These are phyloP conservation scores for Drosophila pandora DNA, from an alignment of 1,140 invertebrate genomes.

Conservation along the genomic window DNA sequence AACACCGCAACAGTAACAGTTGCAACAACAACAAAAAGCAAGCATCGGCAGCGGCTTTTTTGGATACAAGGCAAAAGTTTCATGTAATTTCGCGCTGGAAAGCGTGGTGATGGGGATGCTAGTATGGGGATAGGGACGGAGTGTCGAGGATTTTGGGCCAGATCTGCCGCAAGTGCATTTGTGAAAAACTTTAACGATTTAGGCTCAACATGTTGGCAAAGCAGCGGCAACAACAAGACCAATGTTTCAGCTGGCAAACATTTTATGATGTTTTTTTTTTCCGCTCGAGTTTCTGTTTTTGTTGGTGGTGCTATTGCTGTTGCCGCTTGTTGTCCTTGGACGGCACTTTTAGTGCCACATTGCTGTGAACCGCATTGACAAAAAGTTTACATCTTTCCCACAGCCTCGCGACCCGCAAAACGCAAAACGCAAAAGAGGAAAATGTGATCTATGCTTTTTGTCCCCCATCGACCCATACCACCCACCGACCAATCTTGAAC, in stretches of 20 bases:
- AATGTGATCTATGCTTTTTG: constrained; percentile 77
- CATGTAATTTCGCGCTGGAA: constrained; percentile 65
- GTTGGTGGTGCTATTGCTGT: constrained; percentile 25
- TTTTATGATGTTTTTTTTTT: constrained; percentile 63
- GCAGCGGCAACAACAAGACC: constrained; percentile 51
- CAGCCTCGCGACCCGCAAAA: constrained; percentile 48
- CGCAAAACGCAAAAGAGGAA: constrained; percentile 15
- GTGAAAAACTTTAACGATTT: constrained; percentile 81
- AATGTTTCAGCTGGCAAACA: constrained; percentile 72
- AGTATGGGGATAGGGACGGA: neutral
- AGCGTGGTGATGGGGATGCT: neutral
- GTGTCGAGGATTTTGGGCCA: constrained; percentile 9
- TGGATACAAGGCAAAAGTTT: constrained; percentile 73
- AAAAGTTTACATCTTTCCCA: constrained; percentile 66
- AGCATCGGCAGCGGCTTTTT: constrained; percentile 55
- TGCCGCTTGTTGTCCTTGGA: constrained; percentile 62
- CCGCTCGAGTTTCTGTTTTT: constrained; percentile 25
- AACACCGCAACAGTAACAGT: constrained; percentile 27
- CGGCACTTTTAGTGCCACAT: constrained; percentile 68
- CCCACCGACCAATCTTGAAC: constrained; percentile 16
- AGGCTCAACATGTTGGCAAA: constrained; percentile 78
- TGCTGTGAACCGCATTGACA: constrained; percentile 66
- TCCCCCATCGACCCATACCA: neutral
- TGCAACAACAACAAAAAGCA: constrained; percentile 37
- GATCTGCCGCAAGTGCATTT: constrained; percentile 76